A percentile compares a stretch with the other conserved stretches of the same genome.
phyloP scores from a whole-genome alignment of 2,797 vertebrate genomes.

The Halcyon badia region DNA sequence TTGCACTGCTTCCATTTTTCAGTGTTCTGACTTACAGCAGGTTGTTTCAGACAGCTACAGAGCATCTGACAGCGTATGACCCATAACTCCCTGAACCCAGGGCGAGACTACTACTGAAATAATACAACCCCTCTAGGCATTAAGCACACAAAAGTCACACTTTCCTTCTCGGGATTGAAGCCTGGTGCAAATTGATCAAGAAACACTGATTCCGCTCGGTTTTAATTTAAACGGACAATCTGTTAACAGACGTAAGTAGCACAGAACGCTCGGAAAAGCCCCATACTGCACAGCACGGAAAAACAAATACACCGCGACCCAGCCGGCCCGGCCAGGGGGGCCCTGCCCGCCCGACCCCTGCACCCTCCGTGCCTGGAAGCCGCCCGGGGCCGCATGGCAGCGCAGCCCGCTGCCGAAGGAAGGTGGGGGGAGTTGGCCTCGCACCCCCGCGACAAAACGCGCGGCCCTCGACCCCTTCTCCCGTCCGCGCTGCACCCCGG shows the following conservation, averaged over 20 bases:
- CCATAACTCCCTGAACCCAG: rapidly evolving
- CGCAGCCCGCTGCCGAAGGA: background rate
- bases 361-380: background rate
- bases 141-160: background rate
- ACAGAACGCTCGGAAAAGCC: background rate
- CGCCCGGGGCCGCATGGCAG: background rate
- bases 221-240: background rate
- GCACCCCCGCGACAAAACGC: background rate
- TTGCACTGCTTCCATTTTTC: slow-evolving; percentile 25
- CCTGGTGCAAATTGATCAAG: background rate
- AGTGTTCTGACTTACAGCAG: background rate
- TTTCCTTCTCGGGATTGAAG: background rate
- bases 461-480: background rate
- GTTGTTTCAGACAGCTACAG: background rate
- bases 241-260: background rate
- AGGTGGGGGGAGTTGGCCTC: background rate
- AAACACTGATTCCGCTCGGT: rapidly evolving
- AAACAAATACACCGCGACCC: background rate
- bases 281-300: rapidly evolving
- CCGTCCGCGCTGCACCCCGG: background rate
- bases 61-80: background rate
- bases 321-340: too few species aligned
- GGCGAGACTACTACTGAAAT: rapidly evolving
- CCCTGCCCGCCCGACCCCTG: background rate
- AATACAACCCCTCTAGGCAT: background rate